Conservation (phyloP, 2,888 invertebrate species). For the Melanotus villosus region DNA sequence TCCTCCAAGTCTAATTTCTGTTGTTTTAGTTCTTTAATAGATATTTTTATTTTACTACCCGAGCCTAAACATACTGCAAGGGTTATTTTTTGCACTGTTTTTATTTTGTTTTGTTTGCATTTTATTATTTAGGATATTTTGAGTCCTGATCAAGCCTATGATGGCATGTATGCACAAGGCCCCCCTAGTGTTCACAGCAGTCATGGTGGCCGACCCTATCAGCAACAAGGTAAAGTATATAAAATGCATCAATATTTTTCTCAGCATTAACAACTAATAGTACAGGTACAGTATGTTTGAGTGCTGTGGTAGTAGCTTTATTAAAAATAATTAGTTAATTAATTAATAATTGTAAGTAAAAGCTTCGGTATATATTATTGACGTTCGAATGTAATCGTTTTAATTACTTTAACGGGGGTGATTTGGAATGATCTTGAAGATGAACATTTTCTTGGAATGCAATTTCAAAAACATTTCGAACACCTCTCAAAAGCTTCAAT, state of each 20-base stretch:
- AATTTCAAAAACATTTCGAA: too few relatives aligned
- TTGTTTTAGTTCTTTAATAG: too few relatives aligned
- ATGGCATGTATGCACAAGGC: conserved; percentile 93
- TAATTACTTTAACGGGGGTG: too few relatives aligned
- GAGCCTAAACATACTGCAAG: conserved; percentile 34
- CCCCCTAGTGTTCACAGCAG: conserved; percentile 89
- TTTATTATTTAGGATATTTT: conserved; percentile 85
- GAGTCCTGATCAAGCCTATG: conserved; percentile 93
- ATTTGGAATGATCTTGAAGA: too few relatives aligned
- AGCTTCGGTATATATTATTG: too few relatives aligned
- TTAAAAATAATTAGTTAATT: not conserved
- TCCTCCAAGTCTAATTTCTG: too few relatives aligned
- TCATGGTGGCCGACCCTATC: conserved; percentile 83
- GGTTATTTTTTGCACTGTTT: conserved; percentile 50
- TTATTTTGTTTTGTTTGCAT: conserved; percentile 62
- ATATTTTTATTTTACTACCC: not conserved
- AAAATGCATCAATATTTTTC: too few relatives aligned
- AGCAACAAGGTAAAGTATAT: conserved; percentile 84
- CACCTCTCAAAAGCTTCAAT: too few relatives aligned
- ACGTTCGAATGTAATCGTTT: too few relatives aligned
- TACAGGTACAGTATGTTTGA: conserved; percentile 32
- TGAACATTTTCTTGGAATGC: too few relatives aligned
- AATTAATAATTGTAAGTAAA: too few relatives aligned
- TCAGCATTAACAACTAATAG: conserved; percentile 29
- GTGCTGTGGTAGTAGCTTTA: not conserved